Evolutionary conservation across 2,113 vertebrate species (phyloP).

Genomic region (Tretioscincus oriximinensis): DNA sequence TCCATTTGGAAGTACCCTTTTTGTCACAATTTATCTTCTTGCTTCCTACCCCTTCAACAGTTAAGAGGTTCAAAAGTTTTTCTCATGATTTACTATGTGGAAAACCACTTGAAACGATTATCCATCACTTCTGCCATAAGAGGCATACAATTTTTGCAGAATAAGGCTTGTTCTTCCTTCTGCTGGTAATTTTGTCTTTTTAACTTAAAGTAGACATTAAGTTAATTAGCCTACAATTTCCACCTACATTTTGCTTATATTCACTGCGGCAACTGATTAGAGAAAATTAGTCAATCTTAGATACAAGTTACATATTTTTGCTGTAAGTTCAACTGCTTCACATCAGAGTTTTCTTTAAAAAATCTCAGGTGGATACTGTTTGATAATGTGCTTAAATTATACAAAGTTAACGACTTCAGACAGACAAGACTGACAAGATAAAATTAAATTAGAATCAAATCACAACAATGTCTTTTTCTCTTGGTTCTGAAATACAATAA

Average conservation of each 20-base stretch:
- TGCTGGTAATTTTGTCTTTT: neutral
- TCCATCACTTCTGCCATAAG: too few species aligned
- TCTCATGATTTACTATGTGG: too few species aligned
- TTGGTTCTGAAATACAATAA: neutral
- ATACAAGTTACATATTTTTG: neutral
- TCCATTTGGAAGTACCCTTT: too few species aligned
- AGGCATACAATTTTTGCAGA: neutral
- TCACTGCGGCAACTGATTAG: too few species aligned
- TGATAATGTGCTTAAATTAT: conserved; percentile 1
- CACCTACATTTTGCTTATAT: neutral
- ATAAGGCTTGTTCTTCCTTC: neutral
- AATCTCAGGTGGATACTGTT: neutral
- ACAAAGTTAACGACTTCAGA: conserved; percentile 7
- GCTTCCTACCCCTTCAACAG: too few species aligned
- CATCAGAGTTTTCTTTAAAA: neutral
- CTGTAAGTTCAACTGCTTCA: neutral
- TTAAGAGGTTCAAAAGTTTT: too few species aligned
- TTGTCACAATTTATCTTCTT: too few species aligned
- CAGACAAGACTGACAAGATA: fast-evolving
- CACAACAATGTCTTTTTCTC: neutral
- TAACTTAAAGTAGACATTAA: neutral
- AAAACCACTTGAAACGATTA: too few species aligned
- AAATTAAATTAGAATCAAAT: neutral
- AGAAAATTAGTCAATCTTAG: neutral
- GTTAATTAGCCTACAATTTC: neutral